Evolutionary conservation across 2,888 invertebrate genomes (phyloP).

Genomic region (Labia minor): DNA sequence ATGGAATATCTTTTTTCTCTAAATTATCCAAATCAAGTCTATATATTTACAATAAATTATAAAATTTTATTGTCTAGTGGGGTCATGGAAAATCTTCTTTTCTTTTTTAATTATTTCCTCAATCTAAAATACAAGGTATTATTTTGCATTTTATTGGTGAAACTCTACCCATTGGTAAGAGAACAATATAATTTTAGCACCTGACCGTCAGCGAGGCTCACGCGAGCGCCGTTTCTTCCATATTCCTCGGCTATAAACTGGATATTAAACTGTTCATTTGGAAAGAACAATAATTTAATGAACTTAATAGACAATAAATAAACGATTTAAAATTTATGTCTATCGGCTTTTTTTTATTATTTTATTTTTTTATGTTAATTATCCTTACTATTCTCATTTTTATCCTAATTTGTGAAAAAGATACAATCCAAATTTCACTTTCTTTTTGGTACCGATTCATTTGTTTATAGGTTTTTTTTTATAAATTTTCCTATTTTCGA

Average conservation of each 20-base stretch:
- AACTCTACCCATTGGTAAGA: slow-evolving; percentile 13
- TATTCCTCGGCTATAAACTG: slow-evolving; percentile 13
- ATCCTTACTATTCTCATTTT: too few species aligned
- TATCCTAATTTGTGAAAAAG: too few species aligned
- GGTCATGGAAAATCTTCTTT: neutral
- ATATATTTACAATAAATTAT: slow-evolving; percentile 6
- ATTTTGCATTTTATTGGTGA: slow-evolving; percentile 13
- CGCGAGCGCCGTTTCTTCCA: neutral
- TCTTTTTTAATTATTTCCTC: slow-evolving; percentile 13
- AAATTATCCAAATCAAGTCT: too few species aligned
- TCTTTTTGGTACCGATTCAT: too few species aligned
- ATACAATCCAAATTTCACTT: too few species aligned
- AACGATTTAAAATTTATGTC: slow-evolving; percentile 7
- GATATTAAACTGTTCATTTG: slow-evolving; percentile 13
- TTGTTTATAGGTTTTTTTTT: too few species aligned
- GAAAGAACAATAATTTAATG: slow-evolving; percentile 2
- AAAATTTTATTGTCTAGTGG: neutral
- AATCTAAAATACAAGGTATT: slow-evolving; percentile 13
- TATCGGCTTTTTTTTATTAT: slow-evolving; percentile 1
- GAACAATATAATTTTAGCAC: slow-evolving; percentile 13
- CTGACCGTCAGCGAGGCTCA: slow-evolving; percentile 4
- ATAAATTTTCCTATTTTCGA: too few species aligned
- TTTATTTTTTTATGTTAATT: neutral
- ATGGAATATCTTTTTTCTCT: too few species aligned
- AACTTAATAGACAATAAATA: slow-evolving; percentile 13